phyloP scores from a whole-genome alignment of 2,113 vertebrate species.

The Brachyhypopomus gauderio region DNA sequence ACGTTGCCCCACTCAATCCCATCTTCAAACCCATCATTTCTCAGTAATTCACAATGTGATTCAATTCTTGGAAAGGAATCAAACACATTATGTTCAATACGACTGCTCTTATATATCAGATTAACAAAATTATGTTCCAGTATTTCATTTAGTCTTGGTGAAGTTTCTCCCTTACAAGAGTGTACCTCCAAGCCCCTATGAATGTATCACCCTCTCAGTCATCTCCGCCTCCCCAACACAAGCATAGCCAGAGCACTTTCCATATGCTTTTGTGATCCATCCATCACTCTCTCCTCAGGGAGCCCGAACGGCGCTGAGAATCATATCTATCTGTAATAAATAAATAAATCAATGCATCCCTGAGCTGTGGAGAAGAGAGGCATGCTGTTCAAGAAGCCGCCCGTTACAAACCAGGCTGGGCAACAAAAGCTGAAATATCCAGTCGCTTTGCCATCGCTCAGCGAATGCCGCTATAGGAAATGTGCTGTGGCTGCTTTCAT shows the following conservation, averaged over 20 bases:
- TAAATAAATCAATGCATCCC: conserved; percentile 41
- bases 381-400: conserved; percentile 1
- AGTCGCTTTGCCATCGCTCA: not conserved
- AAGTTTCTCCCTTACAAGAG: not conserved
- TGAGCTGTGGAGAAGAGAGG: not conserved
- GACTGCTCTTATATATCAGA: not conserved
- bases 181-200: not conserved
- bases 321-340: conserved; percentile 34
- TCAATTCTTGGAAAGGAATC: not conserved
- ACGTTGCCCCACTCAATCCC: not conserved
- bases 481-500: not conserved
- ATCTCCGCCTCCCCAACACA: conserved; percentile 13
- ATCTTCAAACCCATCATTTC: not conserved
- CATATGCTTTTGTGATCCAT: conserved; percentile 33
- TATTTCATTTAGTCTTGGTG: not conserved
- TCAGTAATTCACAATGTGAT: not conserved
- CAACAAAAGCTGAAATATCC: conserved; percentile 18
- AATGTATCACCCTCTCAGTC: not conserved
- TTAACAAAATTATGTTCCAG: not conserved
- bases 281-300: conserved; percentile 39
- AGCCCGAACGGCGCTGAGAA: conserved; percentile 20
- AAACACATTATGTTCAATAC: not conserved
- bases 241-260: conserved; percentile 16
- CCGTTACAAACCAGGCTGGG: conserved; percentile 8
- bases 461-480: not conserved